Conservation (phyloP, 2,888 invertebrate species). For the Meiosimyza decipiens region DNA sequence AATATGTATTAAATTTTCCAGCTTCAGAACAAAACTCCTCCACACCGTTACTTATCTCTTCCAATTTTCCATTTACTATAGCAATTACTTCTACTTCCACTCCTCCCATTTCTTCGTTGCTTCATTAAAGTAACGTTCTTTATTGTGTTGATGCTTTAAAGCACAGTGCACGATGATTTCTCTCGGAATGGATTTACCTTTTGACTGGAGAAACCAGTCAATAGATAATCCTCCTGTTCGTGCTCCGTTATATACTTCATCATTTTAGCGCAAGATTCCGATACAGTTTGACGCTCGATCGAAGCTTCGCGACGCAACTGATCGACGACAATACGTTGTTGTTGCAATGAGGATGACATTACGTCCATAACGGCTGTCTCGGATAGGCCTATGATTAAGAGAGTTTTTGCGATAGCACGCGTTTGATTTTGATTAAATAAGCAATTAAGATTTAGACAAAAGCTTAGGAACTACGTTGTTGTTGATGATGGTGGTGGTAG, state of each 20-base stretch:
- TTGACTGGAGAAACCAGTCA: slow-evolving; percentile 94
- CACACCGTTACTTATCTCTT: background rate
- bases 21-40: slow-evolving; percentile 24
- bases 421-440: slow-evolving; percentile 20
- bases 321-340: slow-evolving; percentile 90
- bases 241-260: slow-evolving; percentile 92
- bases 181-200: slow-evolving; percentile 97
- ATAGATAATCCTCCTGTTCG: slow-evolving; percentile 92
- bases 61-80: slow-evolving; percentile 3
- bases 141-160: slow-evolving; percentile 70
- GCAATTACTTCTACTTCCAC: slow-evolving; percentile 36
- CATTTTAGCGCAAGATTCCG: slow-evolving; percentile 93
- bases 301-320: slow-evolving; percentile 92
- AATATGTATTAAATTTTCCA: too few species aligned
- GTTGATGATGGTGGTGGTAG: slow-evolving; percentile 1
- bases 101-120: background rate
- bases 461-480: slow-evolving; percentile 15
- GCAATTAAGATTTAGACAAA: slow-evolving; percentile 14
- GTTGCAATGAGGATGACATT: slow-evolving; percentile 94
- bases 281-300: slow-evolving; percentile 86
- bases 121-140: too few species aligned
- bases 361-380: slow-evolving; percentile 92
- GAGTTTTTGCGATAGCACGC: slow-evolving; percentile 35
- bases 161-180: slow-evolving; percentile 88
- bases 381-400: slow-evolving; percentile 85